Percentiles rank a stretch among this genome's conserved stretches.
phyloP scores from a whole-genome alignment of 2,113 vertebrate genomes.

The Labeo catla region DNA sequence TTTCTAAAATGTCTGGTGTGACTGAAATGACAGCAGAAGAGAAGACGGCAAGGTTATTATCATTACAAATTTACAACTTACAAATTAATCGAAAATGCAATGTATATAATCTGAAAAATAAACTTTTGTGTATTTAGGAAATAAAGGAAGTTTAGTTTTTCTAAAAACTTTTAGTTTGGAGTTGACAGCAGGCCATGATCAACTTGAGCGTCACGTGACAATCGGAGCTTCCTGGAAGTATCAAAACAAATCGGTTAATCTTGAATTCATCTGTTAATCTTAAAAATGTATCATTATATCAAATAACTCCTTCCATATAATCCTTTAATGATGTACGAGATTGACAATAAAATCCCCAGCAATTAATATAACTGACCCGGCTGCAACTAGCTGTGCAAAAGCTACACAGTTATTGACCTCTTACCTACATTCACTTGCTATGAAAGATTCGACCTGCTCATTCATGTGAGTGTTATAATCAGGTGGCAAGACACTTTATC shows the following conservation, averaged over 20 bases:
- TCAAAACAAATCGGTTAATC: not conserved
- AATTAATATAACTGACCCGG: not conserved
- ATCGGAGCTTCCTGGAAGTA: not conserved
- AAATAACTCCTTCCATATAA: not conserved
- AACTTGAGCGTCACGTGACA: conserved; percentile 10
- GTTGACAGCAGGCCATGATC: not conserved
- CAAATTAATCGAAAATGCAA: not conserved
- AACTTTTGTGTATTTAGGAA: not conserved
- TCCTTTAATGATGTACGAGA: not conserved
- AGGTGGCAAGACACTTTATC: not conserved
- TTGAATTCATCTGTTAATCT: too few species aligned
- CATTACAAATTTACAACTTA: not conserved
- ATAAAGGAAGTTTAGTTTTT: not conserved
- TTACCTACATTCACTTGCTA: conserved; percentile 63
- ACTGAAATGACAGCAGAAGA: not conserved
- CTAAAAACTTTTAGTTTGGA: not conserved
- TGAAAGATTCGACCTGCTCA: not conserved
- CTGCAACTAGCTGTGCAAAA: not conserved
- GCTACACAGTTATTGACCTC: conserved; percentile 57
- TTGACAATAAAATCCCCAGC: too few species aligned
- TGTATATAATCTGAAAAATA: not conserved
- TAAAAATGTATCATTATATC: not conserved
- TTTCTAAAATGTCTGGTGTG: not conserved
- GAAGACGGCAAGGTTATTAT: not conserved
- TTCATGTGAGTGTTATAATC: not conserved